These are phyloP conservation scores for Sanderia malayensis DNA, from an alignment of 30 jellyfish, hydroid and myxozoan genomes.

Conservation along the genomic window DNA sequence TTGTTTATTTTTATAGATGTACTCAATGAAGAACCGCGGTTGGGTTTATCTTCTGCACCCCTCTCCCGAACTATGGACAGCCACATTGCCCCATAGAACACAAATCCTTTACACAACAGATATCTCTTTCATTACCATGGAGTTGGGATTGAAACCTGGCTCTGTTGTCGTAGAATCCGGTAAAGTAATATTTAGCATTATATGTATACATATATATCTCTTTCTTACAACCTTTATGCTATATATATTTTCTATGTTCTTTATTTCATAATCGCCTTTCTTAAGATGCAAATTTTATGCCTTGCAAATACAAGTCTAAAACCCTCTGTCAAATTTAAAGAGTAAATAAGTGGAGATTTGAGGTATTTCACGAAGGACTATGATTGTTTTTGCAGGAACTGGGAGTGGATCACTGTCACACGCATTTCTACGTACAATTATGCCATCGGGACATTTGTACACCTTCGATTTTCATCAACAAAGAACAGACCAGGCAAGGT, in stretches of 20 bases:
- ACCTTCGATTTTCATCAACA: conserved; percentile 90
- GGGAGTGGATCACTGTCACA: conserved; percentile 98
- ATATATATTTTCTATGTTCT: too few relatives aligned
- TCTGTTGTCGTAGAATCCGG: conserved; percentile 95
- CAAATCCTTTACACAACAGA: conserved; percentile 88
- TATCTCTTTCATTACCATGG: conserved; percentile 63
- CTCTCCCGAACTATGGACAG: conserved; percentile 92
- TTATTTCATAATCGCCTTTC: too few relatives aligned
- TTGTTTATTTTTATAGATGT: conserved; percentile 56
- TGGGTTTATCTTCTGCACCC: conserved; percentile 79
- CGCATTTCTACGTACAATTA: conserved; percentile 67
- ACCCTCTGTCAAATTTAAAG: too few relatives aligned
- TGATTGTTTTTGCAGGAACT: conserved; percentile 77
- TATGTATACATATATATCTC: too few relatives aligned
- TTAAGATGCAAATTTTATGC: too few relatives aligned
- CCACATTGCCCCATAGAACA: conserved; percentile 85
- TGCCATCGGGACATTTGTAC: conserved; percentile 88
- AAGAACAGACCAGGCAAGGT: conserved; percentile 85
- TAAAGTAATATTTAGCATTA: too few relatives aligned
- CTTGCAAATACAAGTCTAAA: too few relatives aligned
- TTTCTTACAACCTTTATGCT: too few relatives aligned
- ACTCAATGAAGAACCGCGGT: conserved; percentile 57
- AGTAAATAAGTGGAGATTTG: too few relatives aligned
- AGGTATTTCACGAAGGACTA: too few relatives aligned
- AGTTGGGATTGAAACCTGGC: conserved; percentile 87